Conservation (phyloP, 2,113 vertebrate species). For the Motacilla tschutschensis region DNA sequence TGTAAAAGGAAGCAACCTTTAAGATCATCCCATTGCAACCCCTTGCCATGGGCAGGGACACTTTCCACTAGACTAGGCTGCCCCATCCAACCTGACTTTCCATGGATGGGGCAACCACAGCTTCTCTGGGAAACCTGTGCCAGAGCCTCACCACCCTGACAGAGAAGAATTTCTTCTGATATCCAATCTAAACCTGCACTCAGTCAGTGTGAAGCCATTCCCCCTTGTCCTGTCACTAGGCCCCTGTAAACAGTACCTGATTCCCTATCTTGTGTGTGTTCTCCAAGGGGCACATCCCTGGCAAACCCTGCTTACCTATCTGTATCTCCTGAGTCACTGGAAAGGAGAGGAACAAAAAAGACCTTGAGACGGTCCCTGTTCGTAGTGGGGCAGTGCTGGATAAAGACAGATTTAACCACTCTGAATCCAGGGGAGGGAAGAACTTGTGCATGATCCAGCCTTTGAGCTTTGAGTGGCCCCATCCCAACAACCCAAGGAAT, state of each 20-base stretch:
- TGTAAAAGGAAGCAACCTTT: not conserved
- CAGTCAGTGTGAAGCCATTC: not conserved
- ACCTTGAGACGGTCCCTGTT: not conserved
- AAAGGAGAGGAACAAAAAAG: not conserved
- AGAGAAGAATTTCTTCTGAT: rapidly evolving
- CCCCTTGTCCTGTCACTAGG: not conserved
- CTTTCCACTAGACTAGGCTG: not conserved
- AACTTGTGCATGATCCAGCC: not conserved
- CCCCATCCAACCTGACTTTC: not conserved
- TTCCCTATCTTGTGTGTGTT: not conserved
- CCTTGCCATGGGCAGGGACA: not conserved
- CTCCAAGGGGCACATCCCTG: not conserved
- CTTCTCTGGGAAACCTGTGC: not conserved
- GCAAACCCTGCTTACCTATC: not conserved
- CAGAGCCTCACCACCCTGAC: not conserved
- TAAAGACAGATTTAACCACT: not conserved
- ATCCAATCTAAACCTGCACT: not conserved
- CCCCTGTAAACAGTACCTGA: not conserved
- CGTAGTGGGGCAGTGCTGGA: not conserved
- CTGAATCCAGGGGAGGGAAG: not conserved
- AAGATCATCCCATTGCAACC: not conserved
- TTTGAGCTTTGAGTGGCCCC: not conserved
- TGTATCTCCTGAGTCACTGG: not conserved
- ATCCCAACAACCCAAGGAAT: not conserved
- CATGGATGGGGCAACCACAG: not conserved